Percentiles rank a stretch among this genome's conserved stretches.
Conservation (phyloP, 2,797 vertebrate species). For the Enteromius thamalakanensis region DNA sequence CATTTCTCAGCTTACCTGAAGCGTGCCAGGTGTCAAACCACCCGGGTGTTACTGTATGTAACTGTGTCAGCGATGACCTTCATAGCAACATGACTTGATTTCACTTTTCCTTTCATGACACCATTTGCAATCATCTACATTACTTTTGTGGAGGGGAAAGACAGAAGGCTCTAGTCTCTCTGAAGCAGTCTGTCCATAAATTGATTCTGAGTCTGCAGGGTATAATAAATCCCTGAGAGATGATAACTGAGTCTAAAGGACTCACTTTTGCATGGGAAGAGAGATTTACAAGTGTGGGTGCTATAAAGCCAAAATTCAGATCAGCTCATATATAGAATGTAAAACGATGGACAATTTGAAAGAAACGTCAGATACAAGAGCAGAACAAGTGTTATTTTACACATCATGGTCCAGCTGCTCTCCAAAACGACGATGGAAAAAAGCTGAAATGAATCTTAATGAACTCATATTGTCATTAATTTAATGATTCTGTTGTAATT, state of each 20-base stretch:
- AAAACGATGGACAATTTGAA: not conserved
- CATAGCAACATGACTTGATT: slow-evolving; percentile 84
- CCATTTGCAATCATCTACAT: slow-evolving; percentile 59
- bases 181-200: slow-evolving; percentile 6
- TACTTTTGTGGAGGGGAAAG: not conserved
- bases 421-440: slow-evolving; percentile 22
- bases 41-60: slow-evolving; percentile 61
- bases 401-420: slow-evolving; percentile 21
- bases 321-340: not conserved
- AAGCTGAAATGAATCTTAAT: not conserved
- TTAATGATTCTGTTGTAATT: slow-evolving; percentile 26
- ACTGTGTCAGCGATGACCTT: slow-evolving; percentile 78
- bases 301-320: not conserved
- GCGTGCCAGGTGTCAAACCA: slow-evolving; percentile 61
- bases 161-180: not conserved
- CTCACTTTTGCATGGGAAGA: not conserved
- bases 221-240: slow-evolving; percentile 25
- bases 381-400: not conserved
- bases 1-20: slow-evolving; percentile 64
- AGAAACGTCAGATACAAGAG: not conserved
- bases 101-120: slow-evolving; percentile 79
- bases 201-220: slow-evolving; percentile 27
- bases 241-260: not conserved
- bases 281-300: not conserved
- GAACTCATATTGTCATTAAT: slow-evolving; percentile 12